Evolutionary conservation across 92 coral and sea anemone genomes (phyloP), one percentile per base, ranked within the genome.

Genomic region (Actinernus sp.): DNA sequence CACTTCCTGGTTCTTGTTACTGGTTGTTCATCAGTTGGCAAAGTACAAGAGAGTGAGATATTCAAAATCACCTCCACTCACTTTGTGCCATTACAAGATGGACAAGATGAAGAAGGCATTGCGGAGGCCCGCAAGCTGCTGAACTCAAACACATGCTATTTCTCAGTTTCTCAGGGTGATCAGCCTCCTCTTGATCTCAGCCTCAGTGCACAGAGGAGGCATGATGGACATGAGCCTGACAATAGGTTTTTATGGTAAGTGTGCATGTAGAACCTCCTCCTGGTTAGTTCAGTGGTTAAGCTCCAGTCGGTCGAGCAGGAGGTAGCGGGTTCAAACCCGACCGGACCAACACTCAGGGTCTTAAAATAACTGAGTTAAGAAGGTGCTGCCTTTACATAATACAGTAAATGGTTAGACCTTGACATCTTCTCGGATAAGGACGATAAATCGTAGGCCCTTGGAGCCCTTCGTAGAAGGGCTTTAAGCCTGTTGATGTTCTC

Each of bases 221-320:
- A 82, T 73, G 99, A 91, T 44, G 72, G 82, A n/a, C 89, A 73
- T 23, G 88, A 91, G 49, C 88, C 99, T 6, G 99, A 95, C 31
- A 95, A 95, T 61, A 55, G 99, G 61, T 95, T 95, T 69, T 69
- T 95, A 71, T 95, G 98, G 98, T 94, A 63, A 60, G 98, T 61
- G 12, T 1, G 22, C 3, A 33, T n/a, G 31, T 5, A 20, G 0
- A 65, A 25, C 20, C n/a, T n/a, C n/a, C n/a, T n/a, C n/a, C n/a
- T n/a, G n/a, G n/a, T n/a, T n/a, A n/a, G n/a, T n/a, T n/a, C n/a
- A n/a, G n/a, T n/a, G n/a, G n/a, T n/a, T n/a, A n/a, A n/a, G n/a
- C n/a, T n/a, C n/a, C n/a, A n/a, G n/a, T n/a, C n/a, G n/a, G n/a
- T n/a, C n/a, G n/a, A n/a, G n/a, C n/a, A n/a, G n/a, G n/a, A n/a